Percentiles rank a stretch among this genome's conserved stretches.
Evolutionary conservation across 2,888 invertebrate species (phyloP).

Genomic region (Cheilosia urbana): DNA sequence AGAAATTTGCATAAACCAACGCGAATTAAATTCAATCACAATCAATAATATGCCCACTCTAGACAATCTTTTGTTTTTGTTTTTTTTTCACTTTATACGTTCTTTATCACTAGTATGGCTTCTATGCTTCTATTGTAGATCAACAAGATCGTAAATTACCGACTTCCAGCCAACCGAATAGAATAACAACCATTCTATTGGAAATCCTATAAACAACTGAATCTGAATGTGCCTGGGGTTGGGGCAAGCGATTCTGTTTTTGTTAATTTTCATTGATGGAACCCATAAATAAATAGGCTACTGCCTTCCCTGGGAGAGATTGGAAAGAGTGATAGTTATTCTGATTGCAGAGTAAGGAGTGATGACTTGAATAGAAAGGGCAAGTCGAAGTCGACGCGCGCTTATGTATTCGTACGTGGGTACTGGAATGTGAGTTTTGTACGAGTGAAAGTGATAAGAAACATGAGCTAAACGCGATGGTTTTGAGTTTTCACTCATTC

Average conservation of each 20-base stretch:
- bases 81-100: not conserved
- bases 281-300: conserved; percentile 8
- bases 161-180: conserved; percentile 9
- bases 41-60: conserved; percentile 13
- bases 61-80: conserved; percentile 4
- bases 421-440: not conserved
- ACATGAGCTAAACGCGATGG: not conserved
- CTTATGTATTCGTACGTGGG: conserved; percentile 6
- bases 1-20: conserved; percentile 25
- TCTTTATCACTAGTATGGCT: conserved; percentile 49
- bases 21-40: conserved; percentile 25
- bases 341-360: too few relatives aligned
- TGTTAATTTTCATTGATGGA: conserved; percentile 38
- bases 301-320: not conserved
- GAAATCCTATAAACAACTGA: conserved; percentile 59
- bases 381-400: not conserved
- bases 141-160: conserved; percentile 44
- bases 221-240: not conserved
- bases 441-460: conserved; percentile 9
- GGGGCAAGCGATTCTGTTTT: conserved; percentile 11
- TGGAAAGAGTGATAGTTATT: not conserved
- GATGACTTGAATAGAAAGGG: too few relatives aligned
- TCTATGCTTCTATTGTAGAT: conserved; percentile 37
- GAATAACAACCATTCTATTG: conserved; percentile 51
- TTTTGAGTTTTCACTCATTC: not conserved